Evolutionary conservation across 2,888 invertebrate species (phyloP).

Genomic region (Acleris holmiana): DNA sequence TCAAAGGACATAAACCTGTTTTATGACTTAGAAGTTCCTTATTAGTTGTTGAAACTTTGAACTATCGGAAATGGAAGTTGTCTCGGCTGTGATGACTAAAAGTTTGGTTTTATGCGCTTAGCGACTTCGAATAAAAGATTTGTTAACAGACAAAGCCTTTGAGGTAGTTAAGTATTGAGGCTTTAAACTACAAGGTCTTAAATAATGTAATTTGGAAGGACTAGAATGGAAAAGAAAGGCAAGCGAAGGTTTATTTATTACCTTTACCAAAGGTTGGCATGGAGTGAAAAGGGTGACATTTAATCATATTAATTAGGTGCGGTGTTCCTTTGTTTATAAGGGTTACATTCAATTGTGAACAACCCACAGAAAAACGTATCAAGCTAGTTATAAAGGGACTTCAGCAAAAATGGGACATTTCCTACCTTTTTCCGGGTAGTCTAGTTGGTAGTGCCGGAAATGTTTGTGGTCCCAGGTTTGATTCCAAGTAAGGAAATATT

Average conservation of each 20-base stretch:
- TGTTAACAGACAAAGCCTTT: conserved; percentile 1
- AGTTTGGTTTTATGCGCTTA: conserved; percentile 11
- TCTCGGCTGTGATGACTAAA: conserved; percentile 6
- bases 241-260: conserved; percentile 1
- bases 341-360: too few relatives aligned
- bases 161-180: background rate
- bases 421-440: too few relatives aligned
- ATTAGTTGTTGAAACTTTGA: conserved; percentile 28
- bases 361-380: too few relatives aligned
- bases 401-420: too few relatives aligned
- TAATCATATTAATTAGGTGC: too few relatives aligned
- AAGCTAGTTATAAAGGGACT: too few relatives aligned
- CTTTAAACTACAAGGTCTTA: conserved; percentile 4
- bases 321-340: too few relatives aligned
- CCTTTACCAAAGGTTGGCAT: too few relatives aligned
- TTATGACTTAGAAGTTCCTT: conserved; percentile 24
- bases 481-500: too few relatives aligned
- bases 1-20: conserved; percentile 14
- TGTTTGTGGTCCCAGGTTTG: too few relatives aligned
- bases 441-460: too few relatives aligned
- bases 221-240: conserved; percentile 9
- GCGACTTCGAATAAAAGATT: background rate
- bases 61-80: conserved; percentile 20
- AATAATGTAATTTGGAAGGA: conserved; percentile 11
- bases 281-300: too few relatives aligned